Conservation (phyloP, 2,113 vertebrate genomes). For the Lepus europaeus region DNA sequence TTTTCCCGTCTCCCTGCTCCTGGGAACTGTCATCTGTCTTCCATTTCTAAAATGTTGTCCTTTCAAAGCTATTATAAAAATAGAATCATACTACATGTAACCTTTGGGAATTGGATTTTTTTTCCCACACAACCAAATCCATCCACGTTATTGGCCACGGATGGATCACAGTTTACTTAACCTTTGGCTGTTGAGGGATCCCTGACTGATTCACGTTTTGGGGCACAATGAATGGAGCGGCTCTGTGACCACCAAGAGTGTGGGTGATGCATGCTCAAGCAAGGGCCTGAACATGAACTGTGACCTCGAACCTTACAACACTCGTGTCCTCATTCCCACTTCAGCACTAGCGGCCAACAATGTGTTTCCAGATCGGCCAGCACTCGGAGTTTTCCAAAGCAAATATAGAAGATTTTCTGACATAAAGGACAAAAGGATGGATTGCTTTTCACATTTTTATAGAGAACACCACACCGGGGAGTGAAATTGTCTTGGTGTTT, state of each 20-base stretch:
- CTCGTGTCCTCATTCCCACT: background rate
- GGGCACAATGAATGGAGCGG: background rate
- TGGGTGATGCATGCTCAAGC: background rate
- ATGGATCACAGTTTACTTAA: background rate
- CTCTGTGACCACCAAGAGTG: fast-evolving
- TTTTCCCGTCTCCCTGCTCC: background rate
- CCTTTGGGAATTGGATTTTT: background rate
- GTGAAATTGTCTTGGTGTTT: background rate
- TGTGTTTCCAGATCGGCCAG: background rate
- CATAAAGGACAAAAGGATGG: background rate
- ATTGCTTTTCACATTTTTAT: background rate
- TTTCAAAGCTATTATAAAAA: background rate
- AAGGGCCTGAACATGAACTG: background rate
- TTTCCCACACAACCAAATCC: background rate
- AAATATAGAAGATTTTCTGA: background rate
- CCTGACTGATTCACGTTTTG: background rate
- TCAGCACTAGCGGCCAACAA: background rate
- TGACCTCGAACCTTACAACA: background rate
- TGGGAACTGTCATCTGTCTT: background rate
- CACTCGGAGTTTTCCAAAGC: background rate
- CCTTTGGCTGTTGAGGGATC: background rate
- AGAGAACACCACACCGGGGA: background rate
- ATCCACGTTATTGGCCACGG: background rate
- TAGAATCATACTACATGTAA: background rate
- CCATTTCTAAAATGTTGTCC: background rate